A percentile compares a stretch with the other conserved stretches of the same genome.
These are phyloP conservation scores for Nansenia antarctica DNA, from an alignment of 2,113 vertebrate species.

Conservation along the genomic window DNA sequence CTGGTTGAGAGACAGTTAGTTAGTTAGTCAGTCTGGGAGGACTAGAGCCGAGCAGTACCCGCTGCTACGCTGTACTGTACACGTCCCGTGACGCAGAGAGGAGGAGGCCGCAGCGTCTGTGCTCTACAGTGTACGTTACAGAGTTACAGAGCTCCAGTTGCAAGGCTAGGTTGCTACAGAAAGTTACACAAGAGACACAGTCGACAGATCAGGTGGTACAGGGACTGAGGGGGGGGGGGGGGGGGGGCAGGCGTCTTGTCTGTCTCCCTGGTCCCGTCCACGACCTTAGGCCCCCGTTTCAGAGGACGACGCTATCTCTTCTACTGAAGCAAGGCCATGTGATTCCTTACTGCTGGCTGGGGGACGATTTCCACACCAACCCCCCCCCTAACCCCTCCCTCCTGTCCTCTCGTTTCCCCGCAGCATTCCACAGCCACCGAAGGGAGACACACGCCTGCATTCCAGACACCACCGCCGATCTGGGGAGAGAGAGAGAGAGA, in stretches of 20 bases:
- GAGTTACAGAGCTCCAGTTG: too few species aligned
- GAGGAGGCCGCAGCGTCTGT: too few species aligned
- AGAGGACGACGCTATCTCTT: slow-evolving; percentile 8
- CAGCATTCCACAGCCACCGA: slow-evolving; percentile 39
- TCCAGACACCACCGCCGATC: slow-evolving; percentile 68
- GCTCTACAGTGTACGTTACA: too few species aligned
- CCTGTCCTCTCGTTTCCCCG: slow-evolving; percentile 34
- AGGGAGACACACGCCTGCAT: slow-evolving; percentile 58
- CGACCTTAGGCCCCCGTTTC: slow-evolving; percentile 15
- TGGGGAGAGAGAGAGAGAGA: slow-evolving; percentile 47
- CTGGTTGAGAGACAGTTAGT: too few species aligned
- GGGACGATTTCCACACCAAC: background rate
- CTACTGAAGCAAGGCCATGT: slow-evolving; percentile 34
- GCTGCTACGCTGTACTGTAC: too few species aligned
- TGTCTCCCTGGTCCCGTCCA: slow-evolving; percentile 29
- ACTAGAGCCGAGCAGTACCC: too few species aligned
- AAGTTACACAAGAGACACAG: slow-evolving; percentile 55
- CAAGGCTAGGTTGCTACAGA: slow-evolving; percentile 28
- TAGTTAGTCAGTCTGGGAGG: too few species aligned
- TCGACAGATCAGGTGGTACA: slow-evolving; percentile 54
- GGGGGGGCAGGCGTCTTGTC: slow-evolving; percentile 13
- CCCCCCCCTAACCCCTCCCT: slow-evolving; percentile 20
- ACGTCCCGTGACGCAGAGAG: too few species aligned
- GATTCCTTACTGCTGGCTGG: slow-evolving; percentile 25
- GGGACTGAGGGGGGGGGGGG: background rate